Evolutionary conservation across 2,797 vertebrate genomes (phyloP).

Genomic region (Steatocranus sp.): DNA sequence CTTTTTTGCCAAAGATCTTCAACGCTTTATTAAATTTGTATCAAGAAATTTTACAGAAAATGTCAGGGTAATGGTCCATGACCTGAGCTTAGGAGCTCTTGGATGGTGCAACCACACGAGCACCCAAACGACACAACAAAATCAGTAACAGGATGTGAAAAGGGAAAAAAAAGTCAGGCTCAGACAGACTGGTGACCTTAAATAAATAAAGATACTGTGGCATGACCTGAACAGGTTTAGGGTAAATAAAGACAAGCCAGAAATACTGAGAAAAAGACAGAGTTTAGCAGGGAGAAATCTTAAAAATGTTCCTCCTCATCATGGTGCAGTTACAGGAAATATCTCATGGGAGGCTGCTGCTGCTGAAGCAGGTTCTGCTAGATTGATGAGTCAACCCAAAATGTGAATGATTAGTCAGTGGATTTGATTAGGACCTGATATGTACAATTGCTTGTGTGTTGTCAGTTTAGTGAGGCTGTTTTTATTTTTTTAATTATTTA

Average conservation of each 20-base stretch:
- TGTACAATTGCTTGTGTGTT: not conserved
- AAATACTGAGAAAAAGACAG: not conserved
- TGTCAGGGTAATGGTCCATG: not conserved
- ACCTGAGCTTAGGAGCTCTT: not conserved
- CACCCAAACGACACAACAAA: not conserved
- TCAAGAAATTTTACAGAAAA: not conserved
- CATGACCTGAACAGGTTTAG: not conserved
- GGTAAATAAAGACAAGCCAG: not conserved
- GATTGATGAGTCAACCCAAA: not conserved
- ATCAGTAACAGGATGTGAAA: not conserved
- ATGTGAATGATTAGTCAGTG: not conserved
- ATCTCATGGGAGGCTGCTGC: not conserved
- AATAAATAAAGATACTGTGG: not conserved
- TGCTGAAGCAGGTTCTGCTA: not conserved
- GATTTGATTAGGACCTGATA: not conserved
- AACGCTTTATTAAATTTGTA: not conserved
- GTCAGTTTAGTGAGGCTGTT: not conserved
- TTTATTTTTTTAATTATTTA: accelerated
- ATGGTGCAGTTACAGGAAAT: not conserved
- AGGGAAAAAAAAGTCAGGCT: not conserved
- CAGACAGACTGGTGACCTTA: not conserved
- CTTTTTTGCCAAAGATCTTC: not conserved
- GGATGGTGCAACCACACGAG: not conserved
- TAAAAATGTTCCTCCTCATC: not conserved
- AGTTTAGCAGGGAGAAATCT: not conserved